Percentiles rank a stretch among this genome's conserved stretches.
Evolutionary conservation across 2,113 vertebrate genomes (phyloP).

Genomic region (Podilymbus podiceps): DNA sequence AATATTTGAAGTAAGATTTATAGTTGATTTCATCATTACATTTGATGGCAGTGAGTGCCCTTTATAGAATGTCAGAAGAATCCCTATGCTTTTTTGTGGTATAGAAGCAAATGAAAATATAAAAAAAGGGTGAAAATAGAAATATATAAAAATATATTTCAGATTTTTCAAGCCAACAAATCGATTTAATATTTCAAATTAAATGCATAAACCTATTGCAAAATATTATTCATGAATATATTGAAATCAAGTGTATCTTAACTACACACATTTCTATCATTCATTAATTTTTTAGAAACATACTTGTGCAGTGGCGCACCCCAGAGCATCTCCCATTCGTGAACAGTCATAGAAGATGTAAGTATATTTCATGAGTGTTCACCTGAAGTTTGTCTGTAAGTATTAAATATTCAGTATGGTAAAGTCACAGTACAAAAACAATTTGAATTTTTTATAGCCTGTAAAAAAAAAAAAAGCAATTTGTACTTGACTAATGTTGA

Average conservation of each 20-base stretch:
- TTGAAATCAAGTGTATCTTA: not conserved
- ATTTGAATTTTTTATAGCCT: constrained; percentile 22
- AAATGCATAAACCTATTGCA: not conserved
- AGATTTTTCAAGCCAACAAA: not conserved
- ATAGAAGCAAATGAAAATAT: not conserved
- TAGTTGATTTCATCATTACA: not conserved
- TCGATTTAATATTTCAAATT: not conserved
- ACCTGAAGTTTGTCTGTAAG: not conserved
- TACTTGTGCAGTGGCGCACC: not conserved
- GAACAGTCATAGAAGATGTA: not conserved
- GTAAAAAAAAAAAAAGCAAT: not conserved
- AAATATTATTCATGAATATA: not conserved
- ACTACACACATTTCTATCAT: not conserved
- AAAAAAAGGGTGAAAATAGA: not conserved
- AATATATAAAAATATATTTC: not conserved
- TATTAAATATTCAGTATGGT: not conserved
- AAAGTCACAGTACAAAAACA: not conserved
- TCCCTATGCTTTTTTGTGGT: not conserved
- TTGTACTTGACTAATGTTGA: not conserved
- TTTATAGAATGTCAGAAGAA: not conserved
- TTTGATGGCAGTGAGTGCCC: not conserved
- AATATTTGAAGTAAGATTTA: not conserved
- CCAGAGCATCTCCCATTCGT: not conserved
- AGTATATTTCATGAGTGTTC: not conserved
- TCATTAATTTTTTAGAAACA: not conserved